Evolutionary conservation across 2,797 vertebrate genomes (phyloP).

Genomic region (Furcifer pardalis): DNA sequence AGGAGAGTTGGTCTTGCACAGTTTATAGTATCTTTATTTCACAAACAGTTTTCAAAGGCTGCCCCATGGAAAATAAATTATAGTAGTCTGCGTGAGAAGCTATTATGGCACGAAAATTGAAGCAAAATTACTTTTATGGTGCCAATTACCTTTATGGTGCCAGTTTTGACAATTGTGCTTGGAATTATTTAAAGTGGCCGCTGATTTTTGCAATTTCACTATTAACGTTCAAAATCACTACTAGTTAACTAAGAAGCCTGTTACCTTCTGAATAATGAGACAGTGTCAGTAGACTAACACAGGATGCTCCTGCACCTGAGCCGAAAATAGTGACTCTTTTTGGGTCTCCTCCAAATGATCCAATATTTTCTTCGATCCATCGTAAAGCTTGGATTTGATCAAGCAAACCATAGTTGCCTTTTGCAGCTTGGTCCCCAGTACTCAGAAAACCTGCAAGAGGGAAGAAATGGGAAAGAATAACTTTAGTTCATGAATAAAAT

Average conservation of each 20-base stretch:
- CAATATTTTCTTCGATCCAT: slow-evolving; percentile 97
- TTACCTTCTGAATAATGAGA: slow-evolving; percentile 98
- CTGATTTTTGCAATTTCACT: neutral
- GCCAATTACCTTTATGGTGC: neutral
- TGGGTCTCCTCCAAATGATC: slow-evolving; percentile 93
- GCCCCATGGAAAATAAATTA: neutral
- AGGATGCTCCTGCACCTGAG: slow-evolving; percentile 94
- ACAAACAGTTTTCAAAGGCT: neutral
- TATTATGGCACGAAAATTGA: neutral
- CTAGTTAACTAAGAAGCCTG: neutral
- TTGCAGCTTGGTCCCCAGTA: slow-evolving; percentile 96
- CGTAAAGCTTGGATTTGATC: slow-evolving; percentile 97
- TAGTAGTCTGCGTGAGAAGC: neutral
- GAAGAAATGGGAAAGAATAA: neutral
- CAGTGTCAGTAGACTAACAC: slow-evolving; percentile 94
- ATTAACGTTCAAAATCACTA: neutral
- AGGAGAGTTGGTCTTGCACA: neutral
- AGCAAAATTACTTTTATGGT: neutral
- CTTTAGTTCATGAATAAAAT: slow-evolving; percentile 50
- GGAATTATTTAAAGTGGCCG: slow-evolving; percentile 9
- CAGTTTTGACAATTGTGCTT: neutral
- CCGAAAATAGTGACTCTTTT: slow-evolving; percentile 97
- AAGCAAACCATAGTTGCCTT: slow-evolving; percentile 95
- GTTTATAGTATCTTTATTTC: neutral
- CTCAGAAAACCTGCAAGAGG: slow-evolving; percentile 88